Base-by-base conservation (phyloP, 2,888 invertebrate genomes). In the Drosophila vallismaia region DNA sequence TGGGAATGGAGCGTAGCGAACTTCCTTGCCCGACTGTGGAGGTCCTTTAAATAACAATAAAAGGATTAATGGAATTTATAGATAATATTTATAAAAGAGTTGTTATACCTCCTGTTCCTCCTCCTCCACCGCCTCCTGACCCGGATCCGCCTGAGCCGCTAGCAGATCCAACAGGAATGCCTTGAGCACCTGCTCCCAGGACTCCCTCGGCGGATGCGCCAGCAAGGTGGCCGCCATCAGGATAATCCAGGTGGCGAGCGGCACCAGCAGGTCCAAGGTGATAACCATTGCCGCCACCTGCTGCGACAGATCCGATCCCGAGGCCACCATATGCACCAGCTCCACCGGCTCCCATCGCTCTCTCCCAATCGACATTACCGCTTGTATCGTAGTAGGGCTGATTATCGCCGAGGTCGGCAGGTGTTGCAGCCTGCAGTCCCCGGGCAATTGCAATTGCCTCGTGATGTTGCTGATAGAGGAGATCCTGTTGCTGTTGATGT, bases 1-100 rank as follows among this genome's bases (percentile, higher is more conserved):
- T 71, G 93, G 92, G 86, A 93, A 92, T 84, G 93, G 92, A 79
- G 93, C 93, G 89, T 93, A 93, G 83, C 93, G 93, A 63, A 93
- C 93, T 89, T 93, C 93, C 89, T 93, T 93, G 84, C 91, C 91
- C 48, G 58, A 48, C 58, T 62, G 60, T 44, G 44, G 19, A 44
- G 44, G 24, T 44, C 44, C 44, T 44, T 10, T 44, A 4, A 40
- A 40, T 10, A 4, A 9, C 33, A 33, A n/a, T 4, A 42, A 14
- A 19, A 42, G 9, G 19, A 19, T 42, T 1, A 19, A 3, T 7
- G 19, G 9, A 19, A 19, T 42, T 2, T 7, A 10, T 5, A 5
- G 40, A 12, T 2, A 5, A 14, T 7, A 19, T 24, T 6, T 40
- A 1, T 3, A 40, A 7, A 2, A 40, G 28, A 28, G 28, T 6